Evolutionary conservation across 2,113 vertebrate species (phyloP).

Genomic region (Myocastor coypus): DNA sequence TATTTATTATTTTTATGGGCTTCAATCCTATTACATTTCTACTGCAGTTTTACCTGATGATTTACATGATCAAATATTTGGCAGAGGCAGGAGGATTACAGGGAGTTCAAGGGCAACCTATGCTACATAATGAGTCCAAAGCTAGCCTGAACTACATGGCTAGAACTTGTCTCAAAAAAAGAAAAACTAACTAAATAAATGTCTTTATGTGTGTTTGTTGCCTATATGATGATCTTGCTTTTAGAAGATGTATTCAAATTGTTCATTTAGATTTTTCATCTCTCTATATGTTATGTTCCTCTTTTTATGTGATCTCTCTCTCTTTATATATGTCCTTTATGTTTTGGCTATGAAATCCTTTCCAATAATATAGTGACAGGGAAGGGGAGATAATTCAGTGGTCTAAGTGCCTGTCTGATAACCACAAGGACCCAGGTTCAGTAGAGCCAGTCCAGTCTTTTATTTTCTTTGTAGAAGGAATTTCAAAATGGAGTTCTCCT

Average conservation of each 20-base stretch:
- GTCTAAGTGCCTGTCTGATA: no score
- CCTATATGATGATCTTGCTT: not conserved
- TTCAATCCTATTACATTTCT: not conserved
- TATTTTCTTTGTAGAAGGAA: not conserved
- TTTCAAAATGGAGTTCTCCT: not conserved
- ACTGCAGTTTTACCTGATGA: not conserved
- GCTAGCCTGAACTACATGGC: not conserved
- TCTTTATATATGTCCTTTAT: no score
- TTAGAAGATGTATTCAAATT: not conserved
- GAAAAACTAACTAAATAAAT: not conserved
- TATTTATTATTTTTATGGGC: not conserved
- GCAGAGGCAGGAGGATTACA: not conserved
- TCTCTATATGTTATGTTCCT: not conserved
- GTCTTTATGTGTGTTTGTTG: not conserved
- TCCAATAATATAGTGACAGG: not conserved
- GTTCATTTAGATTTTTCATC: not conserved
- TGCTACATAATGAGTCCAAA: not conserved
- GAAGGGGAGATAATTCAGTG: no score
- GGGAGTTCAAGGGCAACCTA: not conserved
- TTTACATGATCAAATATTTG: not conserved
- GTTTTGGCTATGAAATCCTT: not conserved
- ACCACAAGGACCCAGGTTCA: no score
- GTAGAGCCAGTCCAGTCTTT: not conserved
- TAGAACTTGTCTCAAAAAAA: not conserved
- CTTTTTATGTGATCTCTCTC: not conserved